Conservation (phyloP, 2,888 invertebrate species). For the Thalpophila matura region DNA sequence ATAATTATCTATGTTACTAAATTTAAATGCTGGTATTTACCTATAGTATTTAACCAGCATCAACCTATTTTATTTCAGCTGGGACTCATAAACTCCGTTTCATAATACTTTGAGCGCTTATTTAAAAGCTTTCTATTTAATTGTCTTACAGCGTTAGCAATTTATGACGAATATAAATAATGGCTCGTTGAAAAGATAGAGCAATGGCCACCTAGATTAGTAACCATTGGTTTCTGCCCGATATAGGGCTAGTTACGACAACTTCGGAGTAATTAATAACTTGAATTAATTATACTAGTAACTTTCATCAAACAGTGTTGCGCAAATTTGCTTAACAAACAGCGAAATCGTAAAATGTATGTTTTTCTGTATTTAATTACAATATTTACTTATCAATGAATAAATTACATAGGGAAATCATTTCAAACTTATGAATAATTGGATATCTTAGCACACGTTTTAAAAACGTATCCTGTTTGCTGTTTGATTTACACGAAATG, state of each 20-base stretch:
- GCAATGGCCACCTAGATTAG: neutral
- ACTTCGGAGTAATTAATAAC: slow-evolving; percentile 35
- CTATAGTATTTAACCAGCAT: neutral
- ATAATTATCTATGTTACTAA: neutral
- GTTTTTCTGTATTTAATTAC: slow-evolving; percentile 22
- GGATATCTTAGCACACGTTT: too few relatives aligned
- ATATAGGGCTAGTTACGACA: slow-evolving; percentile 35
- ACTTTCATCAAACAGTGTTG: slow-evolving; percentile 35
- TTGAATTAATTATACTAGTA: slow-evolving; percentile 27
- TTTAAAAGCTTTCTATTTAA: slow-evolving; percentile 26
- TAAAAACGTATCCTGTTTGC: too few relatives aligned
- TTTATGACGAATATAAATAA: slow-evolving; percentile 23
- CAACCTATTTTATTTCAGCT: neutral
- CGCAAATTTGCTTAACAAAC: slow-evolving; percentile 26
- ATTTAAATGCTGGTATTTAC: too few relatives aligned
- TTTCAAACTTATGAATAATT: neutral
- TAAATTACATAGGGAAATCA: neutral
- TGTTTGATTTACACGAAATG: too few relatives aligned
- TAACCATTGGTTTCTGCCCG: slow-evolving; percentile 9
- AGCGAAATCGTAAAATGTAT: neutral
- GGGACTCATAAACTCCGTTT: neutral
- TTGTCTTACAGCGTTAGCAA: slow-evolving; percentile 26
- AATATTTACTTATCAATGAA: neutral
- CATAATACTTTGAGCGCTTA: slow-evolving; percentile 2
- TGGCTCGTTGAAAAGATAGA: neutral